Conservation (phyloP, 2,113 vertebrate genomes). For the Austrofundulus limnaeus region DNA sequence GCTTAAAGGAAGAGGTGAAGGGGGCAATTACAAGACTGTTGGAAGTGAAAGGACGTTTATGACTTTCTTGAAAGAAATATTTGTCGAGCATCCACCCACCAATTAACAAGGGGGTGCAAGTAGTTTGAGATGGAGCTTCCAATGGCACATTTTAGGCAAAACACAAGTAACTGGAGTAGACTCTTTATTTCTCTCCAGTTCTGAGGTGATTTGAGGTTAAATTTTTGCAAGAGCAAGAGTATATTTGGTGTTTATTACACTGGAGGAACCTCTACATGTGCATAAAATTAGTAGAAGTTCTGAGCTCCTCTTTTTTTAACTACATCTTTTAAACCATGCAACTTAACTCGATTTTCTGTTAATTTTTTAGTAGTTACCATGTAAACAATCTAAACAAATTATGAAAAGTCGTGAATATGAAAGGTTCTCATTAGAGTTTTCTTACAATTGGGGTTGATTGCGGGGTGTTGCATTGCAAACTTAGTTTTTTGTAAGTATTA, state of each 20-base stretch:
- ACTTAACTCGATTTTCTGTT: background rate
- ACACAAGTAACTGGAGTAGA: conserved; percentile 59
- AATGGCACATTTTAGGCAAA: conserved; percentile 54
- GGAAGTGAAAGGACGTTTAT: conserved; percentile 62
- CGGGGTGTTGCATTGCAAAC: too few relatives aligned
- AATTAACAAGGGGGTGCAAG: conserved; percentile 56
- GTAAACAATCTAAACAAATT: background rate
- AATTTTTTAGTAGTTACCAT: background rate
- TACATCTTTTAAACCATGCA: background rate
- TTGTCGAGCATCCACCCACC: conserved; percentile 39
- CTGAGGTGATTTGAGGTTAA: conserved; percentile 46
- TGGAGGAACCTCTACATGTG: conserved; percentile 14
- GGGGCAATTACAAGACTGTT: conserved; percentile 52
- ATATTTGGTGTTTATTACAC: conserved; percentile 35
- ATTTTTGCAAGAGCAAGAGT: conserved; percentile 31
- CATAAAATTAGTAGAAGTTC: background rate
- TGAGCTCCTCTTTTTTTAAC: background rate
- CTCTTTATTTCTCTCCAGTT: conserved; percentile 45
- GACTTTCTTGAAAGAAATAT: conserved; percentile 58
- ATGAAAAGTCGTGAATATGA: background rate
- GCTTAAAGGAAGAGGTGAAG: conserved; percentile 50
- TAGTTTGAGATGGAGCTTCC: conserved; percentile 51
- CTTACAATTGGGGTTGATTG: conserved; percentile 3
- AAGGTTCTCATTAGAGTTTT: conserved; percentile 12
- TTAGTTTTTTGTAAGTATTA: too few relatives aligned